These are phyloP conservation scores for Amblyjoppa proteus DNA, from an alignment of 2,888 invertebrate genomes.

Conservation along the genomic window DNA sequence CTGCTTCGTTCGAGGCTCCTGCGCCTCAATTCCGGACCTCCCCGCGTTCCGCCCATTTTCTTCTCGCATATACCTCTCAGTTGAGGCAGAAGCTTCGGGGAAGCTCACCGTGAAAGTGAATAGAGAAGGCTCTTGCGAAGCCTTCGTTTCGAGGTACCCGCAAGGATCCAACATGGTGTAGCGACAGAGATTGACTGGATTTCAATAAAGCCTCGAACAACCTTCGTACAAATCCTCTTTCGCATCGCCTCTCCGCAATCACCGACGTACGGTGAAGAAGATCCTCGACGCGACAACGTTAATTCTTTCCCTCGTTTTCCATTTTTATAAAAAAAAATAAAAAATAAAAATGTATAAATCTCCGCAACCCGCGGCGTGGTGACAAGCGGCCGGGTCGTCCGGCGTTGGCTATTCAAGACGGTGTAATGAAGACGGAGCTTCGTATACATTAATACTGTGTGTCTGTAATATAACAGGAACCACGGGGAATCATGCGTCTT, in stretches of 20 bases:
- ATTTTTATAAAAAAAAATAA: slow-evolving; percentile 2
- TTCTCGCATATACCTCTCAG: slow-evolving; percentile 35
- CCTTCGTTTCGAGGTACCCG: slow-evolving; percentile 22
- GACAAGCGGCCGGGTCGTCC: slow-evolving; percentile 22
- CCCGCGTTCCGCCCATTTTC: slow-evolving; percentile 58
- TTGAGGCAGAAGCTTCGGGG: slow-evolving; percentile 21
- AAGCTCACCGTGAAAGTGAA: slow-evolving; percentile 41
- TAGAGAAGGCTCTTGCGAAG: slow-evolving; percentile 25
- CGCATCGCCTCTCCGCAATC: slow-evolving; percentile 9
- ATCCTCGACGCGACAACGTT: slow-evolving; percentile 7
- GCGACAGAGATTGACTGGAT: slow-evolving; percentile 78
- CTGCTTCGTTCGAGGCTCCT: slow-evolving; percentile 51
- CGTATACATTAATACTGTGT: slow-evolving; percentile 64
- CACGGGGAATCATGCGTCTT: slow-evolving; percentile 77
- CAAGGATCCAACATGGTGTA: slow-evolving; percentile 34
- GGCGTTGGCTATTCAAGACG: slow-evolving; percentile 50
- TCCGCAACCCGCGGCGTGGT: slow-evolving; percentile 3
- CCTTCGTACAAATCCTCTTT: slow-evolving; percentile 27
- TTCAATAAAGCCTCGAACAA: slow-evolving; percentile 75
- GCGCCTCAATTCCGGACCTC: slow-evolving; percentile 15
- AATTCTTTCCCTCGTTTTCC: slow-evolving; percentile 4
- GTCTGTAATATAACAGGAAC: slow-evolving; percentile 52
- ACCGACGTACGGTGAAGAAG: not conserved
- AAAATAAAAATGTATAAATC: not conserved
- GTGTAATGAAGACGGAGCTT: slow-evolving; percentile 67